phyloP scores from a whole-genome alignment of 2,113 vertebrate genomes.

The Cercocebus atys region DNA sequence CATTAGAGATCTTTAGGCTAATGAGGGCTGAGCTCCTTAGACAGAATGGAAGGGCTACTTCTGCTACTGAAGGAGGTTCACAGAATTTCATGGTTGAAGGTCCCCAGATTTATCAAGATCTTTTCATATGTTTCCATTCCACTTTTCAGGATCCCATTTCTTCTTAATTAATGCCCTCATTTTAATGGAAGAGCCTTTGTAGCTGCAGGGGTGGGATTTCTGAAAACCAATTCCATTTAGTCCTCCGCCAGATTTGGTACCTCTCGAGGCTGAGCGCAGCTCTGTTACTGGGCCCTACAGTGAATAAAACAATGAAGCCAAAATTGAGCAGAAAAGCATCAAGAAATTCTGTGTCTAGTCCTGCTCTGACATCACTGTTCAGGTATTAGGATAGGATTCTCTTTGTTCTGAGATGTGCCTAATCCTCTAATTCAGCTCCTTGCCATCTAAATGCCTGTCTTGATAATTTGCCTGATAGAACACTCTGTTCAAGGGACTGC shows the following conservation, averaged over 20 bases:
- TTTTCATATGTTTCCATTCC: neutral
- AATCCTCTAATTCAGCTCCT: neutral
- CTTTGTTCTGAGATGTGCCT: neutral
- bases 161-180: neutral
- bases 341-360: neutral
- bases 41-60: neutral
- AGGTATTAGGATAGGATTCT: neutral
- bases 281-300: neutral
- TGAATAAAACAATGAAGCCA: neutral
- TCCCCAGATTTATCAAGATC: neutral
- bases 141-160: neutral
- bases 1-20: neutral
- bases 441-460: neutral
- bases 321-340: neutral
- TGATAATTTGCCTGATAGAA: neutral
- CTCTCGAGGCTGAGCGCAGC: neutral
- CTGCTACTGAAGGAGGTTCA: neutral
- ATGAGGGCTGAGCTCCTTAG: neutral
- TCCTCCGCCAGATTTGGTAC: neutral
- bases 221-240: neutral
- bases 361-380: neutral
- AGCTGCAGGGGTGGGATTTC: neutral
- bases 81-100: neutral
- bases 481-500: neutral
- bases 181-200: neutral